These are phyloP conservation scores for Halichoerus grypus DNA, from an alignment of 2,113 vertebrate genomes.

Conservation along the genomic window DNA sequence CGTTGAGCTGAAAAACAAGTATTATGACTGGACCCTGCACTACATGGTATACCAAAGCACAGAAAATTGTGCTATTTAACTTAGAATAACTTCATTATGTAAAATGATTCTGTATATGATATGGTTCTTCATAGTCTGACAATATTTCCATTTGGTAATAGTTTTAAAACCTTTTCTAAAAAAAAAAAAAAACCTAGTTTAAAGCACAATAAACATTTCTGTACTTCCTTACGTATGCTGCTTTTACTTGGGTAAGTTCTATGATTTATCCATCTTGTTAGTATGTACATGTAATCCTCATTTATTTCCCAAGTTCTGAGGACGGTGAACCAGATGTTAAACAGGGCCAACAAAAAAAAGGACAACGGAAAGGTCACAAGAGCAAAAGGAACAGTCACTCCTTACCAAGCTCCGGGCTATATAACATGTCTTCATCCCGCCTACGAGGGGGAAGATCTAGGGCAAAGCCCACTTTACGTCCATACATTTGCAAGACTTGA, in stretches of 20 bases:
- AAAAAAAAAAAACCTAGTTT: background rate
- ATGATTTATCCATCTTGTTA: background rate
- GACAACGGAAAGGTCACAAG: background rate
- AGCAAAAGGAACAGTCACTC: background rate
- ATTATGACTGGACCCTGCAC: accelerated
- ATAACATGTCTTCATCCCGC: slow-evolving; percentile 89
- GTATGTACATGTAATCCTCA: background rate
- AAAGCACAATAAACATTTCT: background rate
- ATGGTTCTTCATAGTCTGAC: background rate
- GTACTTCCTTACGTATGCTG: background rate
- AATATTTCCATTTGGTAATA: background rate
- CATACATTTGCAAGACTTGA: slow-evolving; percentile 95
- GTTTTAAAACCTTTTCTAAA: slow-evolving; percentile 9
- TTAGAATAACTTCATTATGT: background rate
- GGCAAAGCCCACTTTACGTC: slow-evolving; percentile 89
- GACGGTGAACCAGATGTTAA: background rate
- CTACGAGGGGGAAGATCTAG: slow-evolving; percentile 87
- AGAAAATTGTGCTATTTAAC: background rate
- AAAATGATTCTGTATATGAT: background rate
- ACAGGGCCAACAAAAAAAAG: background rate
- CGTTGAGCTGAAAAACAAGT: slow-evolving; percentile 83
- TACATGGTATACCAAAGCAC: background rate
- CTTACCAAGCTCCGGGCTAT: slow-evolving; percentile 91
- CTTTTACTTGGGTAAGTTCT: background rate
- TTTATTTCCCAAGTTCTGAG: background rate